Percentiles rank a stretch among this genome's conserved stretches.
Conservation (phyloP, 1,140 invertebrate genomes). For the Diachasma alloeum region DNA sequence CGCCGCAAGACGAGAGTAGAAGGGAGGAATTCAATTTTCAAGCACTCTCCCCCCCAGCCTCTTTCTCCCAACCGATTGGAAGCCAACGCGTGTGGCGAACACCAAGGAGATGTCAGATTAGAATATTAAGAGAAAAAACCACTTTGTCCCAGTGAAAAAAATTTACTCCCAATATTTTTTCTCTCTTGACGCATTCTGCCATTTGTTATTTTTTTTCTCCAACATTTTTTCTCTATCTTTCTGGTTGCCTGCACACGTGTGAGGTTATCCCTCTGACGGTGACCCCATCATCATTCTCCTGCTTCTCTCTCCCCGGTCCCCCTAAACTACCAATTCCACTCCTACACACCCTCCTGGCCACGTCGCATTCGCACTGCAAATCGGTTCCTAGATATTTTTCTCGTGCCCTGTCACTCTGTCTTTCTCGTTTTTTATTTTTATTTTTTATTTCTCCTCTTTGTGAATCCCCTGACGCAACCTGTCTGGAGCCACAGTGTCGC, state of each 20-base stretch:
- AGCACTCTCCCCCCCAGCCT: background rate
- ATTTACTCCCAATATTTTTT: background rate
- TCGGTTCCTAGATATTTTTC: background rate
- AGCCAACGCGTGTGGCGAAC: background rate
- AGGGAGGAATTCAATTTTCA: slow-evolving; percentile 23
- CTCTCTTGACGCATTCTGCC: slow-evolving; percentile 12
- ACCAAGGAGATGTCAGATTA: slow-evolving; percentile 11
- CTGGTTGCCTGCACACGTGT: slow-evolving; percentile 47
- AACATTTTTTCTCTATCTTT: slow-evolving; percentile 20
- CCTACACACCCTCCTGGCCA: slow-evolving; percentile 2
- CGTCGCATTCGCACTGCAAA: background rate
- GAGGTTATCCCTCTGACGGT: slow-evolving; percentile 51
- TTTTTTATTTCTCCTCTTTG: no score
- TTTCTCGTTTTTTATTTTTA: no score
- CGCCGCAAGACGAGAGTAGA: background rate
- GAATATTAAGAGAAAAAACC: slow-evolving; percentile 2
- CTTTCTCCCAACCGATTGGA: background rate
- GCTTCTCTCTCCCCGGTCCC: background rate
- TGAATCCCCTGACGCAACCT: no score
- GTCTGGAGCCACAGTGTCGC: no score
- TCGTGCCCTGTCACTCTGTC: no score
- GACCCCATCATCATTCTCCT: slow-evolving; percentile 48
- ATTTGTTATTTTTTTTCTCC: slow-evolving; percentile 4
- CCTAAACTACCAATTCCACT: background rate
- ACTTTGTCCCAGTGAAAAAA: background rate